Conservation (phyloP, 2,888 invertebrate species). For the Pristionchus mayeri region DNA sequence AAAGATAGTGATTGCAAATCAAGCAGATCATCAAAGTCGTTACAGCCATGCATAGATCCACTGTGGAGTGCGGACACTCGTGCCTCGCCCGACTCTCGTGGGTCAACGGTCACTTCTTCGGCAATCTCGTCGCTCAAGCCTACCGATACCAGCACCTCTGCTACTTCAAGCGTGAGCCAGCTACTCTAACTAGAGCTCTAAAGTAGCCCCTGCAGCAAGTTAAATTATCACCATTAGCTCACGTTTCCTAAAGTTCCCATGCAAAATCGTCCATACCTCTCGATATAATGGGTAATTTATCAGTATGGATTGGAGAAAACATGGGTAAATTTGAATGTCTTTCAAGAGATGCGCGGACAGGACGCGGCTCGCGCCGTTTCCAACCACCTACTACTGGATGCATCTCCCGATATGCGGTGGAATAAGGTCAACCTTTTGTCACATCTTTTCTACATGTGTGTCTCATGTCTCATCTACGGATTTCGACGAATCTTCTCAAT, state of each 20-base stretch:
- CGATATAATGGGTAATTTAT: no score
- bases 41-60: conserved; percentile 61
- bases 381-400: conserved; percentile 70
- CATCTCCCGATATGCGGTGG: conserved; percentile 69
- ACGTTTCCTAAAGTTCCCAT: no score
- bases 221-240: no score
- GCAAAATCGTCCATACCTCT: no score
- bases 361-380: conserved; percentile 71
- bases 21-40: background rate
- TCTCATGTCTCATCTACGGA: no score
- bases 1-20: background rate
- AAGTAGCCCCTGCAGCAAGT: no score
- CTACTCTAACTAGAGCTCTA: no score
- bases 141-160: conserved; percentile 73
- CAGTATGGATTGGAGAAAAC: no score
- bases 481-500: no score
- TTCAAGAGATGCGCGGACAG: conserved; percentile 69
- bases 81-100: conserved; percentile 63
- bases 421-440: no score
- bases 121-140: conserved; percentile 65
- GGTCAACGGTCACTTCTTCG: conserved; percentile 70
- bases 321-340: background rate
- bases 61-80: conserved; percentile 65
- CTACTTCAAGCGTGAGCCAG: conserved; percentile 69
- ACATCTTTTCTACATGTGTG: no score